Conservation (phyloP, 2,797 vertebrate genomes). For the Gambusia yucatana region DNA sequence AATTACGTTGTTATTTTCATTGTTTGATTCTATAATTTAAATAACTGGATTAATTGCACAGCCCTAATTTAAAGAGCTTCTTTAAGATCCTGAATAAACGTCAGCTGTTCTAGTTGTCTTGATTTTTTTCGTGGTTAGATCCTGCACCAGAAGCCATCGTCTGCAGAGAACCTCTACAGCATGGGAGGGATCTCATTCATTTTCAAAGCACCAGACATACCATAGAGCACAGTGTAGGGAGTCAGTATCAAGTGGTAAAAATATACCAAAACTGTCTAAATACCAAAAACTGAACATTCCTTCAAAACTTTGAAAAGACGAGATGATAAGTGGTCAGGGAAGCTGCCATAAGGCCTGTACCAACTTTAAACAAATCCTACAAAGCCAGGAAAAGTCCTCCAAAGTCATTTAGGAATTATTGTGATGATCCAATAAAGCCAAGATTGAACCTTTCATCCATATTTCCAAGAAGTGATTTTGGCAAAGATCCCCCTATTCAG, state of each 20-base stretch:
- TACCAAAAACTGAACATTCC: not conserved
- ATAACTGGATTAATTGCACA: not conserved
- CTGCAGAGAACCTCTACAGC: not conserved
- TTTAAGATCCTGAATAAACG: not conserved
- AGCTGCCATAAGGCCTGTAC: not conserved
- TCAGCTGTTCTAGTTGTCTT: not conserved
- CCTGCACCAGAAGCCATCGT: not conserved
- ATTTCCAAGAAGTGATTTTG: not conserved
- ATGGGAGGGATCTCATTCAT: not conserved
- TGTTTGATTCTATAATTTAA: not conserved
- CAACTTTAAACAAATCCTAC: not conserved
- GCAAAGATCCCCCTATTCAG: not conserved
- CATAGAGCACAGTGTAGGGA: not conserved
- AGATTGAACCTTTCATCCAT: not conserved
- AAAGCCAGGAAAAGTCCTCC: not conserved
- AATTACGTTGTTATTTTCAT: not conserved
- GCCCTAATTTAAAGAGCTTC: not conserved
- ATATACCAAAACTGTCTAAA: not conserved
- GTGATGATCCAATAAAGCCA: not conserved
- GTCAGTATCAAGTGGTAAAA: not conserved
- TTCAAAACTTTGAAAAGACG: not conserved
- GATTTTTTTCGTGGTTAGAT: not conserved
- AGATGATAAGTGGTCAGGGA: not conserved
- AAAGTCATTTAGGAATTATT: not conserved
- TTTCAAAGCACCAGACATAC: not conserved